Evolutionary conservation across 2,113 vertebrate species (phyloP).

Genomic region (Coryphaenoides rupestris): DNA sequence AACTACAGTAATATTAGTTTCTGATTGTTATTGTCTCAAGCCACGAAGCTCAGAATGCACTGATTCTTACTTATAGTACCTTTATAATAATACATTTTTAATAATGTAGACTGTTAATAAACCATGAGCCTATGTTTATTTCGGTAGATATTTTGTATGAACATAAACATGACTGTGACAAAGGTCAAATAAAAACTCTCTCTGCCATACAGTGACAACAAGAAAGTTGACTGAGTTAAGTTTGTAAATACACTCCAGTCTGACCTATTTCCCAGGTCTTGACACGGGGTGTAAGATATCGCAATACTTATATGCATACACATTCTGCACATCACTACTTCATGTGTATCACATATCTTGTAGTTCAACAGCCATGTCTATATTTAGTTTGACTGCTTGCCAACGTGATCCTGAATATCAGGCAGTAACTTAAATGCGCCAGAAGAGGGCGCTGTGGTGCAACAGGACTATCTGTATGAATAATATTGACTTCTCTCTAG

Average conservation of each 20-base stretch:
- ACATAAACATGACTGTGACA: background rate
- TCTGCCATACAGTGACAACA: background rate
- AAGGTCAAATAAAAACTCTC: background rate
- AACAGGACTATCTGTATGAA: background rate
- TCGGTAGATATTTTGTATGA: too few species aligned
- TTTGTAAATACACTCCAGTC: slow-evolving; percentile 4
- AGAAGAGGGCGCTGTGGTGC: background rate
- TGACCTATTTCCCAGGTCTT: slow-evolving; percentile 17
- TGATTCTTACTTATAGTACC: too few species aligned
- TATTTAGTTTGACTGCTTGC: background rate
- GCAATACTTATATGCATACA: background rate
- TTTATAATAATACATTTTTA: too few species aligned
- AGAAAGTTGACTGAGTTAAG: too few species aligned
- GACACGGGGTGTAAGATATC: slow-evolving; percentile 3
- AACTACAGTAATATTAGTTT: too few species aligned
- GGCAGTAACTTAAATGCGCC: background rate
- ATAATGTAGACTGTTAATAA: too few species aligned
- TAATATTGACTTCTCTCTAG: too few species aligned
- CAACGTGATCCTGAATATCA: background rate
- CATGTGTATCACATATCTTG: too few species aligned
- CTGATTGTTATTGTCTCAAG: too few species aligned
- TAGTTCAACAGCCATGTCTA: background rate
- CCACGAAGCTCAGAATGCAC: too few species aligned
- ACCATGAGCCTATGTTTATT: too few species aligned
- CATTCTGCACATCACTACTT: too few species aligned